These are phyloP conservation scores for Drosophila subobscura DNA, from an alignment of 1,140 invertebrate genomes.

Conservation along the genomic window DNA sequence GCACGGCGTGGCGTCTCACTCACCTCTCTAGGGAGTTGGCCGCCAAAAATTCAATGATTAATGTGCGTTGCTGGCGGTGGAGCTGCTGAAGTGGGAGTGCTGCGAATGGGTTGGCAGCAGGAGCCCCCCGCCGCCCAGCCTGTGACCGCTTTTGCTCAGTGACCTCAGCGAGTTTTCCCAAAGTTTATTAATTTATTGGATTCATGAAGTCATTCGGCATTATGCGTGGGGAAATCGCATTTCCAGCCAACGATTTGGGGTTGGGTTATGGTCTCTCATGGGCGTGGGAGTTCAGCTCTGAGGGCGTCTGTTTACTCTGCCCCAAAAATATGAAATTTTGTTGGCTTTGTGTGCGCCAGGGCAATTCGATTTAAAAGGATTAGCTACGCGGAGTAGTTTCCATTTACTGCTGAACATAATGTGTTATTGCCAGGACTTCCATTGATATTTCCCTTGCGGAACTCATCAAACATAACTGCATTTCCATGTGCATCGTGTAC, in stretches of 20 bases:
- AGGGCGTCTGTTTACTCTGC: conserved; percentile 53
- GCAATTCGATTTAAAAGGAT: conserved; percentile 75
- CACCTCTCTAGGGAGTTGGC: conserved; percentile 70
- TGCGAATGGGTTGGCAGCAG: conserved; percentile 67
- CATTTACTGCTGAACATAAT: conserved; percentile 39
- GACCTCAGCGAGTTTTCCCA: conserved; percentile 78
- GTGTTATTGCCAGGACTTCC: conserved; percentile 20
- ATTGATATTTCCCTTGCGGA: neutral
- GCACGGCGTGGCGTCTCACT: conserved; percentile 29
- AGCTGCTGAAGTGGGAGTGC: conserved; percentile 68
- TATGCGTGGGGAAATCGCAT: conserved; percentile 71
- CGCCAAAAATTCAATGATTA: conserved; percentile 81
- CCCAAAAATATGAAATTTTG: conserved; percentile 69
- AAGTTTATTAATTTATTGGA: conserved; percentile 82
- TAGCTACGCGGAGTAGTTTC: conserved; percentile 38
- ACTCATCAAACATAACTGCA: conserved; percentile 29
- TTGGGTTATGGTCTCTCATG: conserved; percentile 28
- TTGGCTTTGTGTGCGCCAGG: conserved; percentile 45
- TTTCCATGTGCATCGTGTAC: neutral
- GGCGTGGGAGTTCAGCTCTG: neutral
- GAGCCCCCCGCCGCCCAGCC: conserved; percentile 15
- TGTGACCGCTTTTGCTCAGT: conserved; percentile 49
- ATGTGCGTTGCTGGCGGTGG: conserved; percentile 57
- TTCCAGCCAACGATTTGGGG: conserved; percentile 52
- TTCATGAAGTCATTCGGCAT: conserved; percentile 79